Percentiles rank a stretch among this genome's conserved stretches.
Conservation (phyloP, 2,797 vertebrate species). For the Notolepis coatsorum region DNA sequence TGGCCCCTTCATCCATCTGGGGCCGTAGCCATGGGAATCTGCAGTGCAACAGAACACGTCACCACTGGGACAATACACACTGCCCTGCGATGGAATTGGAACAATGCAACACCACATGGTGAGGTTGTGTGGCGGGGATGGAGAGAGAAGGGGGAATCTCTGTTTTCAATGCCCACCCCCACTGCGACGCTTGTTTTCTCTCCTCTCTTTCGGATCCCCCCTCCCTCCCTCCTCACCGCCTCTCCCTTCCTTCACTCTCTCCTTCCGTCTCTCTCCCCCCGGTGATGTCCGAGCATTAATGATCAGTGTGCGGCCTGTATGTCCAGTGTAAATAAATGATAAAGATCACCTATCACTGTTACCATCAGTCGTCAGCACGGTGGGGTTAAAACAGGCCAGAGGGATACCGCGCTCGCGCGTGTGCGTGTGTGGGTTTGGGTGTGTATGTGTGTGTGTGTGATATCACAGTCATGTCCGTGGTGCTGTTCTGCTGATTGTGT, state of each 20-base stretch:
- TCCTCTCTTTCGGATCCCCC: conserved; percentile 2
- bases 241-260: not conserved
- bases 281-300: conserved; percentile 24
- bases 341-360: conserved; percentile 36
- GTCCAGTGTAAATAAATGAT: conserved; percentile 50
- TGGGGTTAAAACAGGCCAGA: conserved; percentile 39
- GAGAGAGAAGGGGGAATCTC: conserved; percentile 27
- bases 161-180: conserved; percentile 34
- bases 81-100: conserved; percentile 34
- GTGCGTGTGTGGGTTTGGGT: conserved; percentile 52
- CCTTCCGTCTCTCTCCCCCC: not conserved
- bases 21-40: conserved; percentile 47
- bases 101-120: conserved; percentile 49
- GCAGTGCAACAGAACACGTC: conserved; percentile 37
- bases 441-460: conserved; percentile 54
- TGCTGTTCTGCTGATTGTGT: conserved; percentile 57
- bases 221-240: conserved; percentile 35
- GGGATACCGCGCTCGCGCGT: no score
- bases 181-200: conserved; percentile 7
- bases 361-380: conserved; percentile 32
- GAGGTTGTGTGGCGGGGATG: conserved; percentile 36
- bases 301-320: conserved; percentile 24
- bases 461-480: conserved; percentile 36
- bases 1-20: conserved; percentile 36
- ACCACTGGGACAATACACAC: conserved; percentile 35